A percentile compares a stretch with the other conserved stretches of the same genome.
phyloP scores from a whole-genome alignment of 92 coral and sea anemone genomes.

The Parazoanthus swiftii region DNA sequence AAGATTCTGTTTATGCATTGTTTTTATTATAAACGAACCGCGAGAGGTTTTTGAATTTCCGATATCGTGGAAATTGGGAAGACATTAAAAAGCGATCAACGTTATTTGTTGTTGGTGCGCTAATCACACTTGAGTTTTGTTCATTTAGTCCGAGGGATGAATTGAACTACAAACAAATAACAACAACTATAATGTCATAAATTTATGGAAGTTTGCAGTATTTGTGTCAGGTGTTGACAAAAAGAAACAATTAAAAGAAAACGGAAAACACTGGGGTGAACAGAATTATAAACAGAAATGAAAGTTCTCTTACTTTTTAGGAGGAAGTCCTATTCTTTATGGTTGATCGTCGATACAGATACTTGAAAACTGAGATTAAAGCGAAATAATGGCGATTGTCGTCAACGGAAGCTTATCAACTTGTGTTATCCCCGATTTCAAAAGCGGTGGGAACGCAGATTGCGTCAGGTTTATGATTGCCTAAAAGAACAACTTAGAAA shows the following conservation, averaged over 20 bases:
- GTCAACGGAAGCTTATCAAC: constrained; percentile 9
- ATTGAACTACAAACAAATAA: constrained; percentile 51
- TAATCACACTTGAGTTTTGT: constrained; percentile 44
- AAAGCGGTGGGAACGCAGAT: neutral
- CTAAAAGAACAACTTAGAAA: constrained; percentile 12
- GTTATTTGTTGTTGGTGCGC: constrained; percentile 49
- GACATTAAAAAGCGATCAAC: constrained; percentile 59
- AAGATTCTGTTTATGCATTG: constrained; percentile 8
- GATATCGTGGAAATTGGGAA: constrained; percentile 26
- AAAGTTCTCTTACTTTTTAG: constrained; percentile 12
- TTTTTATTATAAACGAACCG: constrained; percentile 28
- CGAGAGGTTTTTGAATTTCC: constrained; percentile 40
- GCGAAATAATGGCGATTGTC: constrained; percentile 2
- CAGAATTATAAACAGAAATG: constrained; percentile 39
- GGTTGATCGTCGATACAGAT: constrained; percentile 6
- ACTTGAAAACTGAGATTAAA: constrained; percentile 31
- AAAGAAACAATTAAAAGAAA: constrained; percentile 34
- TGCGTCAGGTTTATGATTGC: constrained; percentile 19
- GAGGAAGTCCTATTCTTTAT: constrained; percentile 10
- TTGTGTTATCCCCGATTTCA: neutral
- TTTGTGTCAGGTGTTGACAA: constrained; percentile 53
- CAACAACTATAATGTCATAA: constrained; percentile 51
- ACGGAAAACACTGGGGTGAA: constrained; percentile 26
- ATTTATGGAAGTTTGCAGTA: constrained; percentile 43
- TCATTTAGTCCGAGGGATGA: constrained; percentile 47